Percentiles rank a stretch among this genome's conserved stretches.
These are phyloP conservation scores for Virgularia gustaviana DNA, from an alignment of 92 coral and sea anemone species.

Conservation along the genomic window DNA sequence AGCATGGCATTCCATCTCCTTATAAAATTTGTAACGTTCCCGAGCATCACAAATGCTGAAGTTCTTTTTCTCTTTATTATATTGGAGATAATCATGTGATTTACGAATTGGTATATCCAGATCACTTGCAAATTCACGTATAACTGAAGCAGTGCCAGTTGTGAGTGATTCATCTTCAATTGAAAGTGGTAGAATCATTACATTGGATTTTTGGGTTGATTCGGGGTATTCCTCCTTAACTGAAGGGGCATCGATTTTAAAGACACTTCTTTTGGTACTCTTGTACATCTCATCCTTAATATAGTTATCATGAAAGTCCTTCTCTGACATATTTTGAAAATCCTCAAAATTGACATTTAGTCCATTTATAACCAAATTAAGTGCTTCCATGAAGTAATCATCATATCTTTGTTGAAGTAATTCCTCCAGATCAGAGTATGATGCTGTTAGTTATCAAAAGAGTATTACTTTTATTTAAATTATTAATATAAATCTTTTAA, in stretches of 20 bases:
- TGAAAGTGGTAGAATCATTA: slow-evolving; percentile 20
- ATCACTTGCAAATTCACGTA: slow-evolving; percentile 21
- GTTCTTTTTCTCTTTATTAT: slow-evolving; percentile 15
- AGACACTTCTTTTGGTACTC: neutral
- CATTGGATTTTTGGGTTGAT: neutral
- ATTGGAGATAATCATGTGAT: slow-evolving; percentile 5
- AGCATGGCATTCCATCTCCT: slow-evolving; percentile 23
- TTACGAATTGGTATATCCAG: slow-evolving; percentile 14
- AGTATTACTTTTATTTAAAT: neutral
- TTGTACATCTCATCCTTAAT: neutral
- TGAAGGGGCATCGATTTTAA: neutral
- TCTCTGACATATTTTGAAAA: neutral
- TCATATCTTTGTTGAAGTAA: slow-evolving; percentile 1
- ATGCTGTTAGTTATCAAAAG: neutral
- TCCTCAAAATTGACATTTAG: neutral
- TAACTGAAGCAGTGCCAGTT: slow-evolving; percentile 14
- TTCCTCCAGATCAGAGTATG: neutral
- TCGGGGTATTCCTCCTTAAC: slow-evolving; percentile 1
- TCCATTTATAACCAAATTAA: slow-evolving; percentile 1
- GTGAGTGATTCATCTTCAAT: slow-evolving; percentile 23
- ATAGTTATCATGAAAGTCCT: neutral
- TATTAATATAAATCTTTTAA: neutral
- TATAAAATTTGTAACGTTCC: slow-evolving; percentile 18
- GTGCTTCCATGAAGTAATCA: neutral
- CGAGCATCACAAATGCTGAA: slow-evolving; percentile 26